Conservation (phyloP, 1,140 invertebrate genomes). For the Halesus radiatus region DNA sequence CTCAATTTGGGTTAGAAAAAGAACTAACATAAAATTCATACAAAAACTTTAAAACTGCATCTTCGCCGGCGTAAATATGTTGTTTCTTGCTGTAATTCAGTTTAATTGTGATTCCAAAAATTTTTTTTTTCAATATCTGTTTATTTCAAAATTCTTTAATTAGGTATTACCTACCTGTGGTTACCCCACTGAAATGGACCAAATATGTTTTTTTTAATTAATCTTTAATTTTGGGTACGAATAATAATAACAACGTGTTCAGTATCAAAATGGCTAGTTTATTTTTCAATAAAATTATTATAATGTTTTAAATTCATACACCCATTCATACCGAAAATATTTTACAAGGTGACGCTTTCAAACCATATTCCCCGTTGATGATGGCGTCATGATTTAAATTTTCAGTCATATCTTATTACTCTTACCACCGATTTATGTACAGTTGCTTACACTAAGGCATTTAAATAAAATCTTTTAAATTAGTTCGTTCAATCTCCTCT, state of each 20-base stretch:
- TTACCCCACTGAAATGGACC: background rate
- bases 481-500: conserved; percentile 51
- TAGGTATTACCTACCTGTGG: too few species aligned
- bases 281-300: conserved; percentile 56
- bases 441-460: conserved; percentile 51
- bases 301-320: conserved; percentile 53
- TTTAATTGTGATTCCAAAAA: too few species aligned
- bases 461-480: conserved; percentile 52
- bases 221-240: too few species aligned
- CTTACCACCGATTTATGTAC: conserved; percentile 49
- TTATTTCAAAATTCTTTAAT: too few species aligned
- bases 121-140: too few species aligned
- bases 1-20: too few species aligned
- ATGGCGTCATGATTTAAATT: conserved; percentile 42
- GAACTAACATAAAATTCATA: too few species aligned
- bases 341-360: conserved; percentile 51
- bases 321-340: conserved; percentile 50
- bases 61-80: too few species aligned
- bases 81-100: too few species aligned
- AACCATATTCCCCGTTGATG: conserved; percentile 31
- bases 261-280: conserved; percentile 53
- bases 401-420: conserved; percentile 35
- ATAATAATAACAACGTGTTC: too few species aligned
- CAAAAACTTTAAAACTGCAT: too few species aligned
- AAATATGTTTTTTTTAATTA: background rate